Evolutionary conservation across 2,888 invertebrate species (phyloP).

Genomic region (Zelleria hepariella): DNA sequence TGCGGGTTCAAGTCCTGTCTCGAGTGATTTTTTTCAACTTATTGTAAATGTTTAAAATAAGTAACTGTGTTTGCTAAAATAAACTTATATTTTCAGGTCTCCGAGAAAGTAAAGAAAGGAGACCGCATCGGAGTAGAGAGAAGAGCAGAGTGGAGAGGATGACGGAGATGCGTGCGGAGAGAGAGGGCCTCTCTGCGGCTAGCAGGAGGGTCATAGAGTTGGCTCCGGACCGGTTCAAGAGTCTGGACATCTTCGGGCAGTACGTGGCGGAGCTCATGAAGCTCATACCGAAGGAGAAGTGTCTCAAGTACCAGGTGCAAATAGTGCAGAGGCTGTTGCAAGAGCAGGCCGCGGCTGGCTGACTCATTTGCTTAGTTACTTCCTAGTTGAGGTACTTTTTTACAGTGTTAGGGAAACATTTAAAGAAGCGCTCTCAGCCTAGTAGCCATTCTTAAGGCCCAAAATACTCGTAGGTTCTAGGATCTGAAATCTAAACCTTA

Average conservation of each 20-base stretch:
- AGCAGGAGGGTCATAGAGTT: neutral
- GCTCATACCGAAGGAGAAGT: slow-evolving; percentile 3
- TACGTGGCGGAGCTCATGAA: neutral
- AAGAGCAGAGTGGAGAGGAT: neutral
- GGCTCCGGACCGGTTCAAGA: neutral
- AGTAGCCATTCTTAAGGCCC: too few relatives aligned
- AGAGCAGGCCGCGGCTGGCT: slow-evolving; percentile 1
- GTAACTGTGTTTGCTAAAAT: too few relatives aligned
- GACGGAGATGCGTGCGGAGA: neutral
- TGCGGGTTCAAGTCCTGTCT: too few relatives aligned
- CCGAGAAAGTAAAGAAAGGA: neutral
- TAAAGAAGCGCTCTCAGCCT: too few relatives aligned
- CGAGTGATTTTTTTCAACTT: too few relatives aligned
- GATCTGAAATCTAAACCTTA: too few relatives aligned
- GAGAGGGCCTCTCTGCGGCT: neutral
- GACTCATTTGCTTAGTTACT: too few relatives aligned
- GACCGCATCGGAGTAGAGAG: neutral
- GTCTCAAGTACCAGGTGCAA: neutral
- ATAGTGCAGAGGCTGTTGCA: neutral
- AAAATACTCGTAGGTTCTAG: too few relatives aligned
- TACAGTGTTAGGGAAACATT: too few relatives aligned
- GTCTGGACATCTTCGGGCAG: slow-evolving; percentile 3
- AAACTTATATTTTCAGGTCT: too few relatives aligned
- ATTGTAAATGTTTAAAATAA: too few relatives aligned
- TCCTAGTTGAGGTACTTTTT: too few relatives aligned